phyloP scores from a whole-genome alignment of 92 coral and sea anemone species.

The Epizoanthus ramosus region DNA sequence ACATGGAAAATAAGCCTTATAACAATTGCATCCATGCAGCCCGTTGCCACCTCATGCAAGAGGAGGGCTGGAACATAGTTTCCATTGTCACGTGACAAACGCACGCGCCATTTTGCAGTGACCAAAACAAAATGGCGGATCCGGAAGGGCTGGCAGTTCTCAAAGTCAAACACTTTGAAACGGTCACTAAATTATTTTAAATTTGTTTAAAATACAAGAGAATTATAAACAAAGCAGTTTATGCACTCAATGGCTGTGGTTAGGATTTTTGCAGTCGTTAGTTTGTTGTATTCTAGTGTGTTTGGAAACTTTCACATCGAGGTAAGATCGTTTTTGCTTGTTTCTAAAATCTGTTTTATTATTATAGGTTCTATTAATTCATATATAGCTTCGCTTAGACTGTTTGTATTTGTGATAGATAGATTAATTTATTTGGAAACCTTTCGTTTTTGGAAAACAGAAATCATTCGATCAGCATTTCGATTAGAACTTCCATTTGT shows the following conservation, averaged over 20 bases:
- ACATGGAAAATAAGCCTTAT: too few species aligned
- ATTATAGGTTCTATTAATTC: not conserved
- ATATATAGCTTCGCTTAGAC: not conserved
- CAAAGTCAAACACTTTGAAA: not conserved
- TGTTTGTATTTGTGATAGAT: too few species aligned
- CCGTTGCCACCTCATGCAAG: too few species aligned
- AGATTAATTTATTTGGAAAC: too few species aligned
- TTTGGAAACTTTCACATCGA: conserved; percentile 27
- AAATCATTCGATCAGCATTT: not conserved
- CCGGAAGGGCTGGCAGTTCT: conserved; percentile 25
- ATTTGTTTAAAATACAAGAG: not conserved
- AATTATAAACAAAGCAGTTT: not conserved
- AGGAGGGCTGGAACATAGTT: conserved; percentile 8
- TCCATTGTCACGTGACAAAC: not conserved
- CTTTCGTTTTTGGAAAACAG: too few species aligned
- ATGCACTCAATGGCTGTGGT: not conserved
- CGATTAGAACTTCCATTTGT: not conserved
- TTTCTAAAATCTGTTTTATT: not conserved
- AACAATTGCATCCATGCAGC: too few species aligned
- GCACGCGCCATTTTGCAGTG: not conserved
- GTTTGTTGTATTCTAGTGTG: not conserved
- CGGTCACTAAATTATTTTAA: not conserved
- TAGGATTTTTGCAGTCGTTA: not conserved
- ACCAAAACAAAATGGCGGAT: conserved; percentile 1
- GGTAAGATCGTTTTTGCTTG: not conserved